Base-by-base conservation (phyloP, 2,888 invertebrate genomes). In the Anorthoa munda region DNA sequence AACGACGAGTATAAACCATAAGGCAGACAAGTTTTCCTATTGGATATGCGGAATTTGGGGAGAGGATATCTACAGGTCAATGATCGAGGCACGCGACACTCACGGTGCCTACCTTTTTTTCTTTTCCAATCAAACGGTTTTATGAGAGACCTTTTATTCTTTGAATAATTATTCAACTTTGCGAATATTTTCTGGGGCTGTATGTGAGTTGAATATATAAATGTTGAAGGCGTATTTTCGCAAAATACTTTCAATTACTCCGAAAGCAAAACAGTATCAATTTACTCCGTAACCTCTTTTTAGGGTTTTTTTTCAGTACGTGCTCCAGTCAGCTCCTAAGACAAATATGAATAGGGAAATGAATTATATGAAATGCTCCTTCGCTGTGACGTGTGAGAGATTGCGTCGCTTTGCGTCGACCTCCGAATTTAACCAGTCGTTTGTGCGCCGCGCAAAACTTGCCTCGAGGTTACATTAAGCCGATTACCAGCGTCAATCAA, bases 331-430 rank as follows among this genome's bases (percentile, higher is more conserved):
- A 93, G 91, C 91, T 94, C 90, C 90, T 94, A 95, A 96, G 96
- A 96, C 95, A 95, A 95, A 96, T 95, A 95, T 94, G 95, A 95
- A 95, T 95, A 94, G 93, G 92, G 92, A 95, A 95, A 96, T 96
- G 94, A 95, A 95, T 95, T 95, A 95, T 96, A 94, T 93, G 94
- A 92, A 93, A 94, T 94, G 94, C 95, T 94, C 92, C 94, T 94
- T 92, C 92, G 90, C 88, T 90, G 93, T 95, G 96, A 95, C 96
- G 94, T 93, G 93, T 94, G 96, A 96, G 94, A 92, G 94, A 96
- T 96, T 94, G 95, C 93, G 94, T 94, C 96, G 94, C 91, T 95
- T 95, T 95, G 92, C 95, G 94, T 93, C 94, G 95, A 94, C 95
- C 95, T 95, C 94, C 90, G 92, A 95, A 95, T 96, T 95, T 95